Evolutionary conservation across 2,797 vertebrate genomes (phyloP).

Genomic region (Phataginus tetradactyla): DNA sequence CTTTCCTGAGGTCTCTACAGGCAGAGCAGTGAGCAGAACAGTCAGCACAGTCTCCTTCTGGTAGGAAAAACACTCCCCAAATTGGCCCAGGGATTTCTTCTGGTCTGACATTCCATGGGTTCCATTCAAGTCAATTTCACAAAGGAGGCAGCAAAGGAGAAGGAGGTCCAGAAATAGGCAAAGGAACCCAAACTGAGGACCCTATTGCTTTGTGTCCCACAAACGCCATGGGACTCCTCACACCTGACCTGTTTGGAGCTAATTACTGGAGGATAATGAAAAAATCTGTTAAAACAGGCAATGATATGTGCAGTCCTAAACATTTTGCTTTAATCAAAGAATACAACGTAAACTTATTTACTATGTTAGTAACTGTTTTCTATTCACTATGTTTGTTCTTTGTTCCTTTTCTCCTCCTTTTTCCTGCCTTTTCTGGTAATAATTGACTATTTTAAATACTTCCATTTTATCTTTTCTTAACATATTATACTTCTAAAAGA

Average conservation of each 20-base stretch:
- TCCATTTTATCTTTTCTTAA: not conserved
- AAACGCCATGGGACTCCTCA: not conserved
- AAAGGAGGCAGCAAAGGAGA: not conserved
- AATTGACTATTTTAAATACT: not conserved
- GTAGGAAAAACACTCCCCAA: not conserved
- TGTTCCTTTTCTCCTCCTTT: not conserved
- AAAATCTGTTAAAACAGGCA: not conserved
- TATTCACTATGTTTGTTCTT: not conserved
- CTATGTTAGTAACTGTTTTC: not conserved
- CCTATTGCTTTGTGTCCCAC: not conserved
- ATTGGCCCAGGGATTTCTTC: not conserved
- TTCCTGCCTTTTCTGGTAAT: not conserved
- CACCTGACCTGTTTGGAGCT: not conserved
- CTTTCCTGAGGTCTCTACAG: not conserved
- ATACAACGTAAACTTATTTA: not conserved
- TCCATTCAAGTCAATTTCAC: not conserved
- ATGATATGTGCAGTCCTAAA: not conserved
- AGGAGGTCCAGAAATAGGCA: not conserved
- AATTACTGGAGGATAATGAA: not conserved
- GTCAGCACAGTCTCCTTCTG: not conserved
- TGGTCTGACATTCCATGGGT: not conserved
- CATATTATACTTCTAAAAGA: not conserved
- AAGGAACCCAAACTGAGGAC: not conserved
- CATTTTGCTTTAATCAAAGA: not conserved
- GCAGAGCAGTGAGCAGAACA: not conserved